phyloP scores from a whole-genome alignment of 2,113 vertebrate species.

The Macrotus californicus region DNA sequence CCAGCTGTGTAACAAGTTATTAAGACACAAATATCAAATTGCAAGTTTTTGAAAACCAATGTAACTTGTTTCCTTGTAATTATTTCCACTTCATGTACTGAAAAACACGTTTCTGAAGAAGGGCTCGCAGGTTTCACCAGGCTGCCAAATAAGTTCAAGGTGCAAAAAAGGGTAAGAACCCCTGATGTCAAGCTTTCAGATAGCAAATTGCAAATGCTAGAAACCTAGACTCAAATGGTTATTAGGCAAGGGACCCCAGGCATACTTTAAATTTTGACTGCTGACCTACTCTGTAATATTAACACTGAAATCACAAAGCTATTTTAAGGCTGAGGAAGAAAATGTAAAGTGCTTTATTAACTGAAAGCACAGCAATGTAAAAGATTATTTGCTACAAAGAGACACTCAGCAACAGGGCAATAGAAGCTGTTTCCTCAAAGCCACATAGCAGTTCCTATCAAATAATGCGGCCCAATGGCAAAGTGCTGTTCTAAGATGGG shows the following conservation, averaged over 20 bases:
- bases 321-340: neutral
- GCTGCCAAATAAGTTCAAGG: neutral
- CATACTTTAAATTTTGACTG: neutral
- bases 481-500: neutral
- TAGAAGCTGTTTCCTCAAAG: neutral
- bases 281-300: neutral
- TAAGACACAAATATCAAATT: conserved; percentile 20
- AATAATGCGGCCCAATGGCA: neutral
- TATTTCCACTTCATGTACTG: neutral
- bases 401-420: neutral
- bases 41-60: neutral
- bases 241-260: neutral
- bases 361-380: neutral
- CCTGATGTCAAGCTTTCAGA: neutral
- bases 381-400: neutral
- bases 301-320: neutral
- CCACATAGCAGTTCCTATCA: neutral
- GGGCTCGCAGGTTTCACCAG: neutral
- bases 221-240: neutral
- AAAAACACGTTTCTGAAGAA: neutral
- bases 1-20: neutral
- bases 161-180: neutral
- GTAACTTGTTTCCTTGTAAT: neutral
- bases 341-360: neutral
- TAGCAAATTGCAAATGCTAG: neutral